Base-by-base conservation (phyloP, 92 coral and sea anemone genomes). In the Muricea muricata region DNA sequence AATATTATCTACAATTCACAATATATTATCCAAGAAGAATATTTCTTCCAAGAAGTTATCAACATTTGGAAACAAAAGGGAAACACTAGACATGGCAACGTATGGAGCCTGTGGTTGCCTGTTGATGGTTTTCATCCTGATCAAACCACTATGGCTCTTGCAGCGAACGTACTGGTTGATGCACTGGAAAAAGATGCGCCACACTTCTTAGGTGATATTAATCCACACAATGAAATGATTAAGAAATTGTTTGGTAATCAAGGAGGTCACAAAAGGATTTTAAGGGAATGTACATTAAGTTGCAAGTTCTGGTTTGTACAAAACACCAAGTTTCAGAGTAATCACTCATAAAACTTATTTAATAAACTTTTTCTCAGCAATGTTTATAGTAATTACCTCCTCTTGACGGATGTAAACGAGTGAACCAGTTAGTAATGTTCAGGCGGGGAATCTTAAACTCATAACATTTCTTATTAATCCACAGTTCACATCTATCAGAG, bases 51-150 rank as follows among this genome's bases (percentile, higher is more conserved):
- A 69, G 73, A 42, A 30, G 52, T 24, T 31, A 78, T 65, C 25
- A 46, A 48, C 14, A 79, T 54, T 65, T 73, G 77, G 86, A 66
- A 68, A 11, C 68, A 42, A 28, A 48, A 25, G 26, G 71, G 50
- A 3, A 66, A 52, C 54, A n/a, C n/a, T 86, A 97, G 92, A 93
- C 94, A 58, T 97, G 98, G 99, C 90, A 97, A 80, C 88, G 93
- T 61, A 97, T 97, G 79, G 99, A 97, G 57, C 98, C 98, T n/a
- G n/a, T n/a, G n/a, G n/a, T n/a, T n/a, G n/a, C n/a, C n/a, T 0
- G 80, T 90, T 1, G 99, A 92, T 85, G 99, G 99, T 1, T 97
- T 97, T 67, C 99, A 97, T 63, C 99, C 99, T n/a, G 87, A 87
- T 29, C 86, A 92, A 32, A 45, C 83, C 26, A 94, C 99, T 0